These are phyloP conservation scores for Scalopus aquaticus DNA, from an alignment of 2,113 vertebrate genomes.

Conservation along the genomic window DNA sequence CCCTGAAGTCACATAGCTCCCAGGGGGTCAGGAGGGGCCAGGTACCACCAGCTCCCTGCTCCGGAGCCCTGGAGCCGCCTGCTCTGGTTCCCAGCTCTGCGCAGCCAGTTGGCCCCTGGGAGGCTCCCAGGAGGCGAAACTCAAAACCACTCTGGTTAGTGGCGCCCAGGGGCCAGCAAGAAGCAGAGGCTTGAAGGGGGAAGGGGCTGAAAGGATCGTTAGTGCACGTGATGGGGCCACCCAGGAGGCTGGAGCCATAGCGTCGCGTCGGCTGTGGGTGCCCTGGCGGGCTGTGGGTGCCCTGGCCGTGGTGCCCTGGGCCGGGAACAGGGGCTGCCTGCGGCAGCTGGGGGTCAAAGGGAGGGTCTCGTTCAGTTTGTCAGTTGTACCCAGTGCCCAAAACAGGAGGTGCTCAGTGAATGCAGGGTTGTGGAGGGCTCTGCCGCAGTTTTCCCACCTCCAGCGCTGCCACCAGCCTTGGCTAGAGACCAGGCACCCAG, in stretches of 20 bases:
- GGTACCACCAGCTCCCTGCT: too few relatives aligned
- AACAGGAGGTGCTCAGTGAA: background rate
- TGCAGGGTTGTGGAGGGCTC: background rate
- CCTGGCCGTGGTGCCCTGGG: too few relatives aligned
- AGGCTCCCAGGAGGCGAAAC: background rate
- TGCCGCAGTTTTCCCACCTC: background rate
- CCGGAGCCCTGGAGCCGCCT: background rate
- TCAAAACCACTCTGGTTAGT: background rate
- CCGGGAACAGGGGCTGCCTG: too few relatives aligned
- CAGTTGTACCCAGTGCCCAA: background rate
- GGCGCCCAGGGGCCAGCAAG: background rate
- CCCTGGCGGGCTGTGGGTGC: too few relatives aligned
- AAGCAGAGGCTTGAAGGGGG: background rate
- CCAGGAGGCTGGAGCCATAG: background rate
- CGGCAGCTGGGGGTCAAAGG: background rate
- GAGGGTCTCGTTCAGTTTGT: background rate
- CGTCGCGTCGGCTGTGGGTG: too few relatives aligned
- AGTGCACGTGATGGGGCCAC: too few relatives aligned
- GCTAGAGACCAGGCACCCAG: background rate
- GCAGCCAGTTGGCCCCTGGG: background rate
- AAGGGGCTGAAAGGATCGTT: background rate
- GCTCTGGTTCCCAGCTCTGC: background rate
- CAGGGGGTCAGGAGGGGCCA: too few relatives aligned
- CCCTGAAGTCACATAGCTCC: background rate
- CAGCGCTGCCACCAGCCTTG: background rate